Percentiles rank a stretch among this genome's conserved stretches.
These are phyloP conservation scores for Odontophorus gujanensis DNA, from an alignment of 2,113 vertebrate species.

Conservation along the genomic window DNA sequence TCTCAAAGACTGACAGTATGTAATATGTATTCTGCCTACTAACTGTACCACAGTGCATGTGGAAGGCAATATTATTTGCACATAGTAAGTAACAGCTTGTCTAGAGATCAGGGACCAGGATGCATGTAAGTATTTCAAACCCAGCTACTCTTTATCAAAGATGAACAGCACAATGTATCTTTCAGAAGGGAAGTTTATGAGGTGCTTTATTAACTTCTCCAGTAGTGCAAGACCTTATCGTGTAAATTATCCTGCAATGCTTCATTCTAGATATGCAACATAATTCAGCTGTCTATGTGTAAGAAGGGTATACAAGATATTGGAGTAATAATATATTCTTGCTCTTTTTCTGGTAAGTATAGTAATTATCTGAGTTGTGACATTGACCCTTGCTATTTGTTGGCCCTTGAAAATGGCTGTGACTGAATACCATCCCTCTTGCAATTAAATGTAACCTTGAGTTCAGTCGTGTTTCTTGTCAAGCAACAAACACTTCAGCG, in stretches of 20 bases:
- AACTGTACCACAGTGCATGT: not conserved
- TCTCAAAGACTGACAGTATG: constrained; percentile 1
- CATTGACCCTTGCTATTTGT: constrained; percentile 30
- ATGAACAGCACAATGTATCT: constrained; percentile 66
- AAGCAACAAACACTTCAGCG: not conserved
- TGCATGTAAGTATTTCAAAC: constrained; percentile 59
- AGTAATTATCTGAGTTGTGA: constrained; percentile 45
- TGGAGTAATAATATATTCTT: not conserved
- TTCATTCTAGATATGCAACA: constrained; percentile 26
- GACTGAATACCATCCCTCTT: not conserved
- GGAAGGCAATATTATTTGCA: constrained; percentile 56
- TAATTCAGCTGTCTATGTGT: not conserved
- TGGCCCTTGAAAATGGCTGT: constrained; percentile 27
- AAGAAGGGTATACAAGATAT: not conserved
- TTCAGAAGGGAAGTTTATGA: constrained; percentile 65
- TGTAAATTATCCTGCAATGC: constrained; percentile 62
- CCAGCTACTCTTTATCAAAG: constrained; percentile 35
- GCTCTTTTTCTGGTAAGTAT: not conserved
- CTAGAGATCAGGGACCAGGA: constrained; percentile 54
- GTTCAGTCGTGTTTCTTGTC: not conserved
- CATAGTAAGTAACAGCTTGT: constrained; percentile 59
- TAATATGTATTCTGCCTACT: constrained; percentile 7
- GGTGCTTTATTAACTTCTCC: constrained; percentile 69
- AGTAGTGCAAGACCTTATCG: constrained; percentile 47
- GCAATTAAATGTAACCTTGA: constrained; percentile 18